phyloP scores from a whole-genome alignment of 2,888 invertebrate genomes.

The Cantharis rustica region DNA sequence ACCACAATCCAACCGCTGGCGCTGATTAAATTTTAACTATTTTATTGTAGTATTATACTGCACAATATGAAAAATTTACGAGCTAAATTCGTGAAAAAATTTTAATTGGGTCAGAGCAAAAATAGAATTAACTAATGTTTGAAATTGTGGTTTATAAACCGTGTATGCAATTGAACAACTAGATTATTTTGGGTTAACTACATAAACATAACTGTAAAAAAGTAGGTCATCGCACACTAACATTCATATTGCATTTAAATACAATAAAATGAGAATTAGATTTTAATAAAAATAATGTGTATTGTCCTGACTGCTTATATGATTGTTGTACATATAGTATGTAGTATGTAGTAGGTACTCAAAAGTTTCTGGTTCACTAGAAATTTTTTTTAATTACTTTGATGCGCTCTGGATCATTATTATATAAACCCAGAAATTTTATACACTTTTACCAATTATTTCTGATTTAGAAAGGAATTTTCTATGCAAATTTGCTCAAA shows the following conservation, averaged over 20 bases:
- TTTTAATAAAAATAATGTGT: not conserved
- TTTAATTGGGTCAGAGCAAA: not conserved
- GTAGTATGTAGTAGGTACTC: too few relatives aligned
- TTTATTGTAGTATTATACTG: not conserved
- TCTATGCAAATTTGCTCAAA: too few relatives aligned
- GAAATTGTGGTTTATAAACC: not conserved
- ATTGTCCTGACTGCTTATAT: too few relatives aligned
- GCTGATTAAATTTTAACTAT: not conserved
- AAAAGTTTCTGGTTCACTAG: too few relatives aligned
- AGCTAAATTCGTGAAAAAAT: not conserved
- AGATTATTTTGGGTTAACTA: not conserved
- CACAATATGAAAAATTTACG: not conserved
- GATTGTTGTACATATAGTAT: too few relatives aligned
- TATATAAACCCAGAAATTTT: too few relatives aligned
- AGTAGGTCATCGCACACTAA: not conserved
- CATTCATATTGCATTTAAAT: not conserved
- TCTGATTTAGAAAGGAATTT: too few relatives aligned
- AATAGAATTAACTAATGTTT: not conserved
- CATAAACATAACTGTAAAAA: not conserved
- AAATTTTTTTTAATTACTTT: too few relatives aligned
- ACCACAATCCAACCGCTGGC: not conserved
- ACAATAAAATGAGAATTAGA: not conserved
- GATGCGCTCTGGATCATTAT: too few relatives aligned
- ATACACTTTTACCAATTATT: too few relatives aligned
- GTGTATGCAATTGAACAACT: not conserved